A percentile compares a stretch with the other conserved stretches of the same genome.
phyloP scores from a whole-genome alignment of 2,888 invertebrate genomes.

The Andrena flavipes region DNA sequence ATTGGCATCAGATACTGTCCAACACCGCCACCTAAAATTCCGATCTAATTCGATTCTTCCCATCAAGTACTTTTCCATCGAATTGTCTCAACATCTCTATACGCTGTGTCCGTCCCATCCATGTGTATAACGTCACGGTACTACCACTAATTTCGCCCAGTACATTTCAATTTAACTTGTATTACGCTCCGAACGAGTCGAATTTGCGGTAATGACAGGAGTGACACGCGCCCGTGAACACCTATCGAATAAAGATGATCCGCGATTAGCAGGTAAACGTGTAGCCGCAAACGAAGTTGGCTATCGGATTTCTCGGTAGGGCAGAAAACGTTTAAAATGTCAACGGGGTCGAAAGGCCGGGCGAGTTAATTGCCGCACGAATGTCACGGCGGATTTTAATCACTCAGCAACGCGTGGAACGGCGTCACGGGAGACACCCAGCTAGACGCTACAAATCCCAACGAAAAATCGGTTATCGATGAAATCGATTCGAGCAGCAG shows the following conservation, averaged over 20 bases:
- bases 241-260: conserved; percentile 66
- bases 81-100: too few relatives aligned
- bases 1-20: too few relatives aligned
- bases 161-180: background rate
- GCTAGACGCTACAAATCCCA: conserved; percentile 5
- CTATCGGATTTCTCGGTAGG: conserved; percentile 64
- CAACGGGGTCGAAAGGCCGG: conserved; percentile 61
- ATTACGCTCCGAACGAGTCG: background rate
- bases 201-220: conserved; percentile 12
- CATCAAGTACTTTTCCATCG: background rate
- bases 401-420: conserved; percentile 15
- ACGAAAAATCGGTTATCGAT: background rate
- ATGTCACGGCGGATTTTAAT: conserved; percentile 57
- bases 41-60: background rate
- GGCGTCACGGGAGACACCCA: background rate
- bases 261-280: conserved; percentile 68
- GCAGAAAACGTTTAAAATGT: conserved; percentile 64
- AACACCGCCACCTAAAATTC: too few relatives aligned
- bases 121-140: background rate
- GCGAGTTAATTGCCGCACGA: conserved; percentile 61
- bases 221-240: conserved; percentile 40
- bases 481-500: background rate
- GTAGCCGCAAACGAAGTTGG: conserved; percentile 59
- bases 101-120: too few relatives aligned
- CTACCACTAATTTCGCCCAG: background rate